Evolutionary conservation across 2,797 vertebrate genomes (phyloP).

Genomic region (Ptychadena robeensis): DNA sequence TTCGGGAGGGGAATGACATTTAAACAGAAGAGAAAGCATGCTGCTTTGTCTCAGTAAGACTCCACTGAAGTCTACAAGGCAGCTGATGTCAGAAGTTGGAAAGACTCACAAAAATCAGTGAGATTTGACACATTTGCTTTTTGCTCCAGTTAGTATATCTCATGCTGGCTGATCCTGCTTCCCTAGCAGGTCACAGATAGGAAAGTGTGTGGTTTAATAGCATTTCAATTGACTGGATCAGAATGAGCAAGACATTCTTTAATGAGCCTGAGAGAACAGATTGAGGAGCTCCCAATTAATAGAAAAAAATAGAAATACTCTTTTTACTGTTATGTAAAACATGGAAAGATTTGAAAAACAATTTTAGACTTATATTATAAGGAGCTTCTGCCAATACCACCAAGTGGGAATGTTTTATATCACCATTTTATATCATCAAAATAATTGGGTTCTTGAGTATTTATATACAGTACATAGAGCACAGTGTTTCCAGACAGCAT

Average conservation of each 20-base stretch:
- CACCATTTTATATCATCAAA: too few relatives aligned
- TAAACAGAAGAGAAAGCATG: conserved; percentile 19
- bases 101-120: conserved; percentile 25
- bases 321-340: too few relatives aligned
- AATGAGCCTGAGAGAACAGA: conserved; percentile 45
- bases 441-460: too few relatives aligned
- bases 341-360: too few relatives aligned
- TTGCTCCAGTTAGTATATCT: conserved; percentile 32
- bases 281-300: conserved; percentile 41
- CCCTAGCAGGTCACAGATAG: conserved; percentile 35
- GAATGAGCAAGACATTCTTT: conserved; percentile 58
- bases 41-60: conserved; percentile 31
- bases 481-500: too few relatives aligned
- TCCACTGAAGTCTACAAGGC: conserved; percentile 21
- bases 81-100: conserved; percentile 24
- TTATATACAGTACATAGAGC: too few relatives aligned
- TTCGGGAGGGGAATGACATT: conserved; percentile 13
- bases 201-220: conserved; percentile 59
- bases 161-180: conserved; percentile 13
- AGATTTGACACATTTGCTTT: conserved; percentile 23
- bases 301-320: neutral
- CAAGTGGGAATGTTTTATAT: too few relatives aligned
- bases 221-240: conserved; percentile 63
- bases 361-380: too few relatives aligned
- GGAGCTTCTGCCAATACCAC: too few relatives aligned